Evolutionary conservation across 2,888 invertebrate genomes (phyloP).

Genomic region (Eupelmus urozonus): DNA sequence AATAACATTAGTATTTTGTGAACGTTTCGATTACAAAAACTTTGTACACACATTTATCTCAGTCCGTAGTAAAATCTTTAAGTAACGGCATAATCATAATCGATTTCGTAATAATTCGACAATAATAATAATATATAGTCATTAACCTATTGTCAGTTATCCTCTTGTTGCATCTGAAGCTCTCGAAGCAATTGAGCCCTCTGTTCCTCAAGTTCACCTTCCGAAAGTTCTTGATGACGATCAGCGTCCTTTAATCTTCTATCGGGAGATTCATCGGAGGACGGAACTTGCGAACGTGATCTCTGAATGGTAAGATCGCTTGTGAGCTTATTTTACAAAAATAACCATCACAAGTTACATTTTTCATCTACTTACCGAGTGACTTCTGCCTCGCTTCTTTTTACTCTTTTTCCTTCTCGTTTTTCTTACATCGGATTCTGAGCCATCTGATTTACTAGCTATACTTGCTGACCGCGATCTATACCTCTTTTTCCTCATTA

Average conservation of each 20-base stretch:
- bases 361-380: conserved; percentile 74
- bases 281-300: conserved; percentile 76
- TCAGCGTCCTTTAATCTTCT: conserved; percentile 78
- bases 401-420: conserved; percentile 78
- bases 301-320: conserved; percentile 65
- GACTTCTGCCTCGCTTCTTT: conserved; percentile 78
- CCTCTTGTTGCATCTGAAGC: conserved; percentile 89
- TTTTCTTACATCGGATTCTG: conserved; percentile 79
- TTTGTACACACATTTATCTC: neutral
- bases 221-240: conserved; percentile 85
- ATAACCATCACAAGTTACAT: neutral
- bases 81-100: too few species aligned
- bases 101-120: too few species aligned
- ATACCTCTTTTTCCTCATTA: conserved; percentile 72
- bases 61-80: neutral
- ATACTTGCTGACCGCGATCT: conserved; percentile 73
- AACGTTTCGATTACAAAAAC: neutral
- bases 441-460: conserved; percentile 83
- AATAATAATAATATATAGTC: too few species aligned
- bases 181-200: conserved; percentile 92
- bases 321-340: conserved; percentile 1
- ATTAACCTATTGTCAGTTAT: conserved; percentile 71
- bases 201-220: conserved; percentile 94
- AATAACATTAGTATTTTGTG: too few species aligned
- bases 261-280: conserved; percentile 79